phyloP scores from a whole-genome alignment of 2,888 invertebrate genomes.

The Ectropis crepuscularia region DNA sequence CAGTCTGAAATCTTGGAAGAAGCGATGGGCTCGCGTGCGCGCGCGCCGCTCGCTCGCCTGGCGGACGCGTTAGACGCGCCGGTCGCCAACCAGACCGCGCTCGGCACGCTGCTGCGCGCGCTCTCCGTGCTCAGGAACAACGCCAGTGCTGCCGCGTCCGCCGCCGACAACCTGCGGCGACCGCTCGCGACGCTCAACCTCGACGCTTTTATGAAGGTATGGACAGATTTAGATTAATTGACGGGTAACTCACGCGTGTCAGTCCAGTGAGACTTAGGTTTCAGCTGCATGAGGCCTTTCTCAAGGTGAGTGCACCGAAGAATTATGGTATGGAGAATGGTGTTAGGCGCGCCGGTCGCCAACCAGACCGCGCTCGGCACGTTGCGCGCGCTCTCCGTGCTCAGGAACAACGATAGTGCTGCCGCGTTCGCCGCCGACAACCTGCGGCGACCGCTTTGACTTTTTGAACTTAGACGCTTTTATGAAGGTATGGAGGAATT shows the following conservation, averaged over 20 bases:
- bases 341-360: too few species aligned
- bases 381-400: conserved; percentile 87
- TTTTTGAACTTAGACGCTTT: conserved; percentile 87
- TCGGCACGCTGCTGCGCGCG: conserved; percentile 88
- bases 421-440: conserved; percentile 91
- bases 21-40: conserved; percentile 88
- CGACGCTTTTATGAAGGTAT: conserved; percentile 80
- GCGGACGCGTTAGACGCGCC: conserved; percentile 91
- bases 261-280: too few species aligned
- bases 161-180: conserved; percentile 90
- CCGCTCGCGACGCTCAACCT: conserved; percentile 90
- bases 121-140: conserved; percentile 89
- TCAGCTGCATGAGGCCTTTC: too few species aligned
- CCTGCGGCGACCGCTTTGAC: conserved; percentile 89
- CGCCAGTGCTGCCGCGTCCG: conserved; percentile 89
- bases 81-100: conserved; percentile 90
- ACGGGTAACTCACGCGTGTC: too few species aligned
- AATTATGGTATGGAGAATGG: too few species aligned
- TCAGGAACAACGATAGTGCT: conserved; percentile 90
- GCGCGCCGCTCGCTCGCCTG: conserved; percentile 88
- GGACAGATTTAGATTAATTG: background rate
- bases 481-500: conserved; percentile 65
- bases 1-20: conserved; percentile 91
- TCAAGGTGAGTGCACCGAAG: too few species aligned
- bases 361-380: conserved; percentile 83